phyloP scores from a whole-genome alignment of 1,140 invertebrate species.

The Drosophila virilis region DNA sequence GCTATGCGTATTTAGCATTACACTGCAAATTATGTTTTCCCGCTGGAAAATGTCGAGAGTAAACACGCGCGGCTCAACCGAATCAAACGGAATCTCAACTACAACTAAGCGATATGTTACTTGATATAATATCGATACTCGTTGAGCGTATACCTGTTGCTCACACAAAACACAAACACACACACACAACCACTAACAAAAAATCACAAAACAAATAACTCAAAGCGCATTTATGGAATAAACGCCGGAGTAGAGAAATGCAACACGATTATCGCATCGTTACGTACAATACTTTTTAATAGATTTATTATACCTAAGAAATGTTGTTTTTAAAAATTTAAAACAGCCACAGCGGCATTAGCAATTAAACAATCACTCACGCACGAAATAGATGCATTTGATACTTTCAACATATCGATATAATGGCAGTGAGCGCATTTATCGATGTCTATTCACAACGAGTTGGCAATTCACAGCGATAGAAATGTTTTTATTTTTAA shows the following conservation, averaged over 20 bases:
- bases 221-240: not conserved
- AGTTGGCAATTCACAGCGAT: not conserved
- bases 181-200: conserved; percentile 5
- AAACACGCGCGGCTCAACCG: conserved; percentile 40
- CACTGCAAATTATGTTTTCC: conserved; percentile 19
- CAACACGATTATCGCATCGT: not conserved
- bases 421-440: not conserved
- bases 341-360: conserved; percentile 12
- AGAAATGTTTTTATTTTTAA: not conserved
- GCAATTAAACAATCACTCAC: conserved; percentile 21
- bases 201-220: not conserved
- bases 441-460: conserved; percentile 16
- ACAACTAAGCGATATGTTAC: conserved; percentile 39
- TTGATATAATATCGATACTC: conserved; percentile 34
- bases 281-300: not conserved
- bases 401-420: conserved; percentile 12
- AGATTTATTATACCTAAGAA: not conserved
- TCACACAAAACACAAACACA: conserved; percentile 16
- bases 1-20: conserved; percentile 9
- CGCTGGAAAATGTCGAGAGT: conserved; percentile 12
- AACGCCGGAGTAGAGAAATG: no score
- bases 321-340: not conserved
- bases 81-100: conserved; percentile 38
- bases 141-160: conserved; percentile 38
- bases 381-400: conserved; percentile 16